Conservation (phyloP, 2,797 vertebrate species). For the Acrossocheilus wenchowensis region DNA sequence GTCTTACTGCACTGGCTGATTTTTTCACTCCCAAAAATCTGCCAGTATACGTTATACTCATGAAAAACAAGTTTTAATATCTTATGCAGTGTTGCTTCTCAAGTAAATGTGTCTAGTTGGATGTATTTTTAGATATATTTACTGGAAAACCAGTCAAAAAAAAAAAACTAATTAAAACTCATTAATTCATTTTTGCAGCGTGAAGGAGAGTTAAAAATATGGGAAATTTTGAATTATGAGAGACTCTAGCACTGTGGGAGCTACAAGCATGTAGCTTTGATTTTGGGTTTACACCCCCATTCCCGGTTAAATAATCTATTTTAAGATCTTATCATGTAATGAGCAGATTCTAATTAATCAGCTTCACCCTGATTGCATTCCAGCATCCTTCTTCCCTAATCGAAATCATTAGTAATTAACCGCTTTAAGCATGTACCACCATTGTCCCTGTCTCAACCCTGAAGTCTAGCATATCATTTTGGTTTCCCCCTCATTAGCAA, state of each 20-base stretch:
- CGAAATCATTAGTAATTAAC: constrained; percentile 69
- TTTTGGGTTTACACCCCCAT: constrained; percentile 46
- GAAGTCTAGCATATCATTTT: constrained; percentile 37
- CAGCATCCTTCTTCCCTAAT: constrained; percentile 56
- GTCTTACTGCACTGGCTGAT: background rate
- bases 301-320: constrained; percentile 45
- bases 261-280: constrained; percentile 42
- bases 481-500: constrained; percentile 54
- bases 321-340: constrained; percentile 48
- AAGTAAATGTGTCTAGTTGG: background rate
- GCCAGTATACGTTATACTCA: background rate
- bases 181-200: background rate
- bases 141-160: background rate
- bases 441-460: constrained; percentile 60
- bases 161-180: background rate
- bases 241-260: background rate
- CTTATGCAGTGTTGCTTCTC: background rate
- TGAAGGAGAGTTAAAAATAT: background rate
- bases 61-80: background rate
- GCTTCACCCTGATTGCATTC: constrained; percentile 60
- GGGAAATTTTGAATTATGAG: background rate
- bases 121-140: background rate
- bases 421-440: constrained; percentile 61
- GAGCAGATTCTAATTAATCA: constrained; percentile 66
- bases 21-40: background rate